Evolutionary conservation across 2,797 vertebrate species (phyloP), one percentile per base, ranked within the genome.

Genomic region (Spheniscus humboldti): DNA sequence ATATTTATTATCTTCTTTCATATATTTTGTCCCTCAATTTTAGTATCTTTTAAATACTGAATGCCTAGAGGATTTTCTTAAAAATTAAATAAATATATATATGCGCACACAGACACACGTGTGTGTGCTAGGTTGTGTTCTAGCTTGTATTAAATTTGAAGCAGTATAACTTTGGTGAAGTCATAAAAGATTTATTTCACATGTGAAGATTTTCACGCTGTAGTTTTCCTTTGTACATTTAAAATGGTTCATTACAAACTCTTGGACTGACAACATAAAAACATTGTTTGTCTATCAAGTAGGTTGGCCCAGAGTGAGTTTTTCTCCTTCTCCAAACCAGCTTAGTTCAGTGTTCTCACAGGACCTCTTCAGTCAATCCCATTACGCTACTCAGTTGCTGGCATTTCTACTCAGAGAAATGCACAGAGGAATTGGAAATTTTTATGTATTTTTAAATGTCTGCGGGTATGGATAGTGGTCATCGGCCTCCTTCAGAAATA

Each of bases 321-420:
- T 52, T 59, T 45, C 22, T 63, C 13, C 59, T 50, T 28, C 80
- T 84, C 24, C 59, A 77, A 52, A 37, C 62, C 41, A 76, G 33
- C 12, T 68, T 41, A 45, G 75, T 12, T 84, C 35, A 27, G 33
- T 22, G 45, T 27, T 95, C 57, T 92, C 73, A 14, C 55, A 66
- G 73, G 50, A 56, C 30, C 60, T 24, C 37, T 67, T 35, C 18
- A 57, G 33, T 37, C 68, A 66, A 47, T 86, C 45, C 80, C 52
- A 7, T 56, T 47, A 8, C 4, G 0, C 11, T 33, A 2, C n/a
- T n/a, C 18, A 3, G 33, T 68, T 76, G 60, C 47, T 39, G 11
- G 4, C 0, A 0, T 82, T 84, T 52, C 82, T 75, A 16, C 59
- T 81, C 7, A 0, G 74, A 67, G 43, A n/a, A 13, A 8, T 18